Base-by-base conservation (phyloP, 2,113 vertebrate genomes). In the Leucoraja erinaceus region DNA sequence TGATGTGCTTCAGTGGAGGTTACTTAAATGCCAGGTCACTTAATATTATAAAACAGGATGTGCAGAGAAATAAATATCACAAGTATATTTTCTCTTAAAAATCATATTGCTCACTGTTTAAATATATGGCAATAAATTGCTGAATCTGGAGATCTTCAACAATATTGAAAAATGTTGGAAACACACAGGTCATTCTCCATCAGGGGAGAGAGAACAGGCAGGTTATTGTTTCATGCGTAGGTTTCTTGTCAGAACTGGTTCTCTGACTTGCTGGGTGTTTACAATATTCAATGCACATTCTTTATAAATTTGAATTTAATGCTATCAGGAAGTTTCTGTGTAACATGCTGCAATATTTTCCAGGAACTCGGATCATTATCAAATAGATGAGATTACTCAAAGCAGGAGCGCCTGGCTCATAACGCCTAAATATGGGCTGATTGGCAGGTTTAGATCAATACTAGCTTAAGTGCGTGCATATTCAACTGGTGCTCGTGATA, bases 241-340 rank as follows among this genome's bases (percentile, higher is more conserved):
- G 83, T n/a, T 86, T n/a, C 28, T n/a, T 25, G 83, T 86, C 83
- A 63, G 59, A 63, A 63, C 28, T 63, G 83, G 28, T n/a, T 31
- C 12, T 28, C 56, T 83, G 54, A 83, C 47, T 7, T 86, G 56
- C 25, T 61, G 4, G 6, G 54, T 63, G 83, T 86, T 86, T 86
- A 86, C 56, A 63, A 18, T 59, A 63, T 12, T 77, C 31, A 33
- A 0, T 77, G 75, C 31, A 31, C 75, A 16, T 86, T n/a, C 25
- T 86, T 86, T 61, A 6, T 63, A 86, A 86, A 86, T 86, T 86
- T 63, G 83, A 59, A 86, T 86, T 86, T 86, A 86, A 86, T 61
- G 56, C 83, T 86, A 86, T 84, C 83, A 86, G 83, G 83, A 86
- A 63, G 56, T 86, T 86, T 86, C 59, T 31, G 14, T 84, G 54